Percentiles rank a stretch among this genome's conserved stretches.
Evolutionary conservation across 2,113 vertebrate species (phyloP).

Genomic region (Pangasianodon gigas): DNA sequence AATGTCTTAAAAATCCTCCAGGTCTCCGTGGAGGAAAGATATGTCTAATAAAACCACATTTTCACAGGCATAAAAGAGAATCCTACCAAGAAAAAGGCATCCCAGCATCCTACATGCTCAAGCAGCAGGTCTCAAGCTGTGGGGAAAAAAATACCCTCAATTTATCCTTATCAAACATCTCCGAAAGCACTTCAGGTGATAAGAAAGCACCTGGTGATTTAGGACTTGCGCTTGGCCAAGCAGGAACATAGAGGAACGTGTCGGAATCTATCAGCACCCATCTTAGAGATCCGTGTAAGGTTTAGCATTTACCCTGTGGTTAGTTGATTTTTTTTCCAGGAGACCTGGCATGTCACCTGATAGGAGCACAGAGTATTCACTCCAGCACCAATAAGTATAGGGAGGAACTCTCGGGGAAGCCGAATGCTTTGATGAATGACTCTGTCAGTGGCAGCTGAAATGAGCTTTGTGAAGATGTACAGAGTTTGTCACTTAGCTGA

Average conservation of each 20-base stretch:
- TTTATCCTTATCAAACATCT: slow-evolving; percentile 40
- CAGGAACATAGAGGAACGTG: slow-evolving; percentile 18
- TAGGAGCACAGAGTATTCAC: slow-evolving; percentile 26
- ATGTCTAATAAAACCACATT: slow-evolving; percentile 50
- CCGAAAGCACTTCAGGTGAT: not conserved
- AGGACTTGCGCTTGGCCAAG: not conserved
- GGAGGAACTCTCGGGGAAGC: not conserved
- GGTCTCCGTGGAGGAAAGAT: slow-evolving; percentile 34
- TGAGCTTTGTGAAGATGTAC: slow-evolving; percentile 34
- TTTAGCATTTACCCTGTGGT: not conserved
- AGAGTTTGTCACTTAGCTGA: slow-evolving; percentile 17
- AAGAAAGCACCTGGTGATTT: not conserved
- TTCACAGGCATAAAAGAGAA: slow-evolving; percentile 29
- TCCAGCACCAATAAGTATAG: not conserved
- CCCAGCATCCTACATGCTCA: slow-evolving; percentile 14
- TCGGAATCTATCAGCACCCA: not conserved
- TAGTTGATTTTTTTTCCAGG: slow-evolving; percentile 14
- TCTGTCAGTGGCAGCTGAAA: slow-evolving; percentile 33
- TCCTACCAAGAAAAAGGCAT: slow-evolving; percentile 15
- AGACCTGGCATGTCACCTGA: not conserved
- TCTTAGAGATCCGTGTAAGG: not conserved
- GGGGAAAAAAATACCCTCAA: not conserved
- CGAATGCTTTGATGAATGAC: slow-evolving; percentile 38
- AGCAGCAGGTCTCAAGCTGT: slow-evolving; percentile 26
- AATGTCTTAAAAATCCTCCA: slow-evolving; percentile 43